These are phyloP conservation scores for Phrynocephalus vlangalii DNA, from an alignment of 2,797 vertebrate species.

Conservation along the genomic window DNA sequence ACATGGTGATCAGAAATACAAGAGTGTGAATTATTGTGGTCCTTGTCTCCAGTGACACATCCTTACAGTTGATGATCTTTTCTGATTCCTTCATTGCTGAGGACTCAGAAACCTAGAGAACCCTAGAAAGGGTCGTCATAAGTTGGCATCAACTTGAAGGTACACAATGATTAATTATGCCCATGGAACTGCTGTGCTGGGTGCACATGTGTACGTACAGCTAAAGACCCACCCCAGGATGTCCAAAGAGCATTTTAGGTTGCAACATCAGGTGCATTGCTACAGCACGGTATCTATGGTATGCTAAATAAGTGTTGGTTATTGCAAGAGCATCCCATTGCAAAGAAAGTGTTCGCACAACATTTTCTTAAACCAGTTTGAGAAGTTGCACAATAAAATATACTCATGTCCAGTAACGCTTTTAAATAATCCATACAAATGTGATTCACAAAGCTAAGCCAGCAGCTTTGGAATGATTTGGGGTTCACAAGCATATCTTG, in stretches of 20 bases:
- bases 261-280: background rate
- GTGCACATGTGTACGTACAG: too few species aligned
- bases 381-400: background rate
- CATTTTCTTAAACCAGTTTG: background rate
- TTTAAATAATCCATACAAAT: background rate
- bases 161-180: background rate
- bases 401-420: background rate
- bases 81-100: too few species aligned
- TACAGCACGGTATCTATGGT: background rate
- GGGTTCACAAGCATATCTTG: conserved; percentile 4
- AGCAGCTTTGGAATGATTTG: background rate
- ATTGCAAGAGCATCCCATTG: background rate
- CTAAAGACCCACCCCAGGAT: background rate
- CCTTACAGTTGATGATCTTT: too few species aligned
- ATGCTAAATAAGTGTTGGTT: background rate
- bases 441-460: background rate
- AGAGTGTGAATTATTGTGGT: too few species aligned
- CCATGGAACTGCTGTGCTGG: background rate
- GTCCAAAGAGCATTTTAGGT: background rate
- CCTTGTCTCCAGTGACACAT: too few species aligned
- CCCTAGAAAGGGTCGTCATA: background rate
- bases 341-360: background rate
- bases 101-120: too few species aligned
- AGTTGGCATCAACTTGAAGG: background rate
- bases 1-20: too few species aligned